Evolutionary conservation across 2,888 invertebrate genomes (phyloP).

Genomic region (Dimorphilus gyrociliatus): DNA sequence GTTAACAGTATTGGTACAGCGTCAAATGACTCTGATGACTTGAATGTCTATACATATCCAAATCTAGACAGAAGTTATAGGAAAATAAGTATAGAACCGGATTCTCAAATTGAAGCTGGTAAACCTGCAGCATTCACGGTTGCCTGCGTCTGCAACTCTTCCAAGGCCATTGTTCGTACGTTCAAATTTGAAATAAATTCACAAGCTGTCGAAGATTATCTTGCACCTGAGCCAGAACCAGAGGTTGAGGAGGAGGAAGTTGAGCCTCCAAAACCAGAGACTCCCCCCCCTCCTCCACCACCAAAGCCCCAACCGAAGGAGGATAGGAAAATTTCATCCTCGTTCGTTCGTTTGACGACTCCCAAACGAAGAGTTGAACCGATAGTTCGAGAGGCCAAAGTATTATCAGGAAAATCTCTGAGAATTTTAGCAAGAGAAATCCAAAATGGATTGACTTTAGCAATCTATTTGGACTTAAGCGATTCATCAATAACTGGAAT

Average conservation of each 20-base stretch:
- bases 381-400: constrained; percentile 28
- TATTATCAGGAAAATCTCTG: constrained; percentile 27
- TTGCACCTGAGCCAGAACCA: constrained; percentile 14
- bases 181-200: constrained; percentile 20
- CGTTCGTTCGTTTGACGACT: constrained; percentile 9
- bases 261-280: constrained; percentile 10
- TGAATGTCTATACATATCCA: too few species aligned
- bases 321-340: constrained; percentile 1
- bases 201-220: constrained; percentile 18
- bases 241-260: constrained; percentile 15
- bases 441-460: constrained; percentile 31
- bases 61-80: too few species aligned
- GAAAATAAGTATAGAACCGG: too few species aligned
- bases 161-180: constrained; percentile 6
- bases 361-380: too few species aligned
- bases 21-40: too few species aligned
- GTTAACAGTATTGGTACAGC: too few species aligned
- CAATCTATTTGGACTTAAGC: constrained; percentile 31
- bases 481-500: constrained; percentile 34
- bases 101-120: too few species aligned
- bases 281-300: constrained; percentile 1
- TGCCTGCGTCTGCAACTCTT: too few species aligned
- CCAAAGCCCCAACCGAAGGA: background rate
- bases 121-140: too few species aligned
- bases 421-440: constrained; percentile 24